Evolutionary conservation across 2,797 vertebrate genomes (phyloP).

Genomic region (Scyliorhinus canicula): DNA sequence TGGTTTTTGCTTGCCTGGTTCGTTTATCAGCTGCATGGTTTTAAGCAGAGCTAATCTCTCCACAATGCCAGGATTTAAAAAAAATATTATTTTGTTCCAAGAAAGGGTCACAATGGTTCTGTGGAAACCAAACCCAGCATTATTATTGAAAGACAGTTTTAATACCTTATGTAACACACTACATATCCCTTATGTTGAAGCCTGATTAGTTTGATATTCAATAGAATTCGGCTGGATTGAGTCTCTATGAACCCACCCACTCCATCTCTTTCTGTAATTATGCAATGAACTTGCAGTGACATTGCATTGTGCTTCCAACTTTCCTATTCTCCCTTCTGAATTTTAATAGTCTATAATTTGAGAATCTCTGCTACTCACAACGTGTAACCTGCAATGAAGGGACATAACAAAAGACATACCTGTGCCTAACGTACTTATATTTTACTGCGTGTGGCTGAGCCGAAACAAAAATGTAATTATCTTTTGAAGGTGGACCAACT

Average conservation of each 20-base stretch:
- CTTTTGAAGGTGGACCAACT: not conserved
- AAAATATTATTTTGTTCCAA: not conserved
- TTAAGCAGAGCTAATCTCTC: not conserved
- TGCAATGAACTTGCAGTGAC: constrained; percentile 5
- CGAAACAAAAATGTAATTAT: constrained; percentile 6
- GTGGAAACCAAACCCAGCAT: constrained; percentile 1
- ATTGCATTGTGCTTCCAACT: not conserved
- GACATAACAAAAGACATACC: not conserved
- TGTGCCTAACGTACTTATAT: constrained; percentile 4
- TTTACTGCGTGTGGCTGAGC: not conserved
- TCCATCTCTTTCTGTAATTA: not conserved
- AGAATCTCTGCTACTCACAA: not conserved
- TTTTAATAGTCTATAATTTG: constrained; percentile 36
- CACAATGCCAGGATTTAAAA: not conserved
- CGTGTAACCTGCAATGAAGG: not conserved
- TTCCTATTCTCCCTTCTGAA: not conserved
- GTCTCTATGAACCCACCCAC: not conserved
- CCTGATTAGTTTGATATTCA: constrained; percentile 10
- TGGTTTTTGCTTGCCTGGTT: not conserved
- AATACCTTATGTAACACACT: not conserved
- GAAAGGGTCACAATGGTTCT: not conserved
- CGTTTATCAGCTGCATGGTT: not conserved
- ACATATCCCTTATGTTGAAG: not conserved
- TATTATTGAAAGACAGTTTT: not conserved
- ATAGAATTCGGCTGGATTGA: constrained; percentile 16